These are phyloP conservation scores for Diadegma fenestrale DNA, from an alignment of 2,888 invertebrate genomes.

Conservation along the genomic window DNA sequence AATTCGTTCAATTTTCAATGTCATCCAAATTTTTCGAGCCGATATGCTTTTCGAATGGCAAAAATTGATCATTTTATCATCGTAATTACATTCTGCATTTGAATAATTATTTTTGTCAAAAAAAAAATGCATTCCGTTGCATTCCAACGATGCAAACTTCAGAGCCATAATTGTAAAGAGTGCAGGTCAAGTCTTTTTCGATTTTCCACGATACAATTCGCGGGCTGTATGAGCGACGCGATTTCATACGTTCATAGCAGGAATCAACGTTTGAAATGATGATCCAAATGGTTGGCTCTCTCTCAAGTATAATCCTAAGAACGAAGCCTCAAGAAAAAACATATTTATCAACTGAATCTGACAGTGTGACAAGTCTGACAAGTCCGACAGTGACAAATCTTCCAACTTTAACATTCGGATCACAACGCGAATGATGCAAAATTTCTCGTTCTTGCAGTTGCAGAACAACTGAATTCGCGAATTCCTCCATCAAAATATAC, in stretches of 20 bases:
- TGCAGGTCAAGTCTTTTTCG: not conserved
- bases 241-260: not conserved
- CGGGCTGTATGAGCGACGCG: not conserved
- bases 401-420: not conserved
- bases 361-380: not conserved
- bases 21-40: too few relatives aligned
- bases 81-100: too few relatives aligned
- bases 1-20: too few relatives aligned
- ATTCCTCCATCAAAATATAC: not conserved
- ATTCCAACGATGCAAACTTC: too few relatives aligned
- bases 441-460: not conserved
- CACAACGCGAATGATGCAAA: not conserved
- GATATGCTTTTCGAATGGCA: too few relatives aligned
- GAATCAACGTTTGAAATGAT: not conserved
- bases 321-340: slow-evolving; percentile 12
- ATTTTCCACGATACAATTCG: not conserved
- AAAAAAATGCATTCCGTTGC: too few relatives aligned
- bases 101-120: too few relatives aligned
- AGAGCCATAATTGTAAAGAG: too few relatives aligned
- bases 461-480: not conserved
- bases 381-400: slow-evolving; percentile 7
- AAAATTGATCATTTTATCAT: too few relatives aligned
- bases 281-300: not conserved
- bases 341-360: slow-evolving; percentile 1
- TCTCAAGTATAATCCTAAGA: not conserved